A percentile compares a stretch with the other conserved stretches of the same genome.
Conservation (phyloP, 2,888 invertebrate species). For the Gymnocheta viridis region DNA sequence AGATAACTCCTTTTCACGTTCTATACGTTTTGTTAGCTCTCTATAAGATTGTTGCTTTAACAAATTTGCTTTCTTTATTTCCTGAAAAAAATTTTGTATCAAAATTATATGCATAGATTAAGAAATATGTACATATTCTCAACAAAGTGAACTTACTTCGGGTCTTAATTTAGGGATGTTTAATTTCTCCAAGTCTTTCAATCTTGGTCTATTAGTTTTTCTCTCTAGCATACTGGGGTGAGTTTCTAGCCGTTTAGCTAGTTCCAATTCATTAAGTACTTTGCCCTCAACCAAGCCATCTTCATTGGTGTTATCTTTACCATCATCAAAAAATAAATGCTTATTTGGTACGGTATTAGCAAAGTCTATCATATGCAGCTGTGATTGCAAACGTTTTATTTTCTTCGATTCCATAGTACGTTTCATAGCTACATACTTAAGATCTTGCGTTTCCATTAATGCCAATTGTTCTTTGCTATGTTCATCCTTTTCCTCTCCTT, state of each 20-base stretch:
- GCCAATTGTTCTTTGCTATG: slow-evolving; percentile 92
- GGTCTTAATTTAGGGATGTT: slow-evolving; percentile 85
- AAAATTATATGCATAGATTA: not conserved
- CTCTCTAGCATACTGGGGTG: slow-evolving; percentile 88
- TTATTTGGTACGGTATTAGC: slow-evolving; percentile 87
- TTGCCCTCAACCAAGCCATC: slow-evolving; percentile 47
- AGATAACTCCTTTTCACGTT: slow-evolving; percentile 89
- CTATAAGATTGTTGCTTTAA: slow-evolving; percentile 85
- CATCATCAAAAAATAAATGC: slow-evolving; percentile 91
- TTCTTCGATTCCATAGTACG: slow-evolving; percentile 91
- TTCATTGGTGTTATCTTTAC: slow-evolving; percentile 83
- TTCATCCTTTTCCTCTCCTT: slow-evolving; percentile 87
- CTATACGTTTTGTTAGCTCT: slow-evolving; percentile 89
- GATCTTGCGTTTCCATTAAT: slow-evolving; percentile 95
- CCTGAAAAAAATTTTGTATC: slow-evolving; percentile 67
- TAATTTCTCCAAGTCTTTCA: slow-evolving; percentile 84
- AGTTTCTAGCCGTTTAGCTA: slow-evolving; percentile 88
- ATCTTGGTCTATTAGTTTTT: slow-evolving; percentile 87
- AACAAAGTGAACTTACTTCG: slow-evolving; percentile 78
- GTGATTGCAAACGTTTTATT: slow-evolving; percentile 85
- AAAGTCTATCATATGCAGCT: slow-evolving; percentile 91
- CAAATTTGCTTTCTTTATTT: slow-evolving; percentile 80
- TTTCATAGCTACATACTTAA: slow-evolving; percentile 94
- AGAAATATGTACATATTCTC: not conserved
- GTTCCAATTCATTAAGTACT: slow-evolving; percentile 84